Evolutionary conservation across 2,797 vertebrate genomes (phyloP), one percentile per base, ranked within the genome.

Genomic region (Heliangelus exortis): DNA sequence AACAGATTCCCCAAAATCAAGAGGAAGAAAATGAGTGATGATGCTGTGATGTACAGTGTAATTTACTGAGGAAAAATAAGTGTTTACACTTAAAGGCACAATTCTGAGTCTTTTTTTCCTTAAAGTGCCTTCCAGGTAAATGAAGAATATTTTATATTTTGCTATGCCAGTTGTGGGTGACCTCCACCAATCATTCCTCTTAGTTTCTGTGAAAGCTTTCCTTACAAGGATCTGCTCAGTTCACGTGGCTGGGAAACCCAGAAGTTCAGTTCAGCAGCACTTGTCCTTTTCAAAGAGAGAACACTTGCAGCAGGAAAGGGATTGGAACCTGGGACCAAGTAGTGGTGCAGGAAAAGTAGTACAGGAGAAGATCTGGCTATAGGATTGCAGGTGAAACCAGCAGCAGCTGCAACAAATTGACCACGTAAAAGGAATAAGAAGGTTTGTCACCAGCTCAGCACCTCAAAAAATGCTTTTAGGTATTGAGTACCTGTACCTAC

Each of bases 261-360:
- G 36, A 51, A 29, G 21, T 80, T 80, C 25, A 69, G 33, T 33
- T 33, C 53, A 45, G 29, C 47, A 57, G 51, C 48, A 7, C 21
- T 79, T 82, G 25, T 43, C 25, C 8, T 68, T 18, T 55, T 51
- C 65, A 39, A 48, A 81, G 39, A 75, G 36, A 69, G 58, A 51
- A 29, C 13, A 34, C 21, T 1, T 0, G 36, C 19, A 5, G 39
- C 3, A 1, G 51, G 47, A 43, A 61, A 68, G 14, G 13, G 6
- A 0, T 55, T 85, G 31, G 54, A 93, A 43, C 39, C 4, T 36
- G 53, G 7, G 15, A 45, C 16, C 29, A 50, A 7, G 26, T 68
- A 21, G 26, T 41, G 39, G 39, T 14, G 41, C 39, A 41, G 39
- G 39, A 41, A 41, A 41, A 41, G 39, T 14, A 41, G 39, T 14